Evolutionary conservation across 2,888 invertebrate genomes (phyloP).

Genomic region (Pasiphila rectangulata): DNA sequence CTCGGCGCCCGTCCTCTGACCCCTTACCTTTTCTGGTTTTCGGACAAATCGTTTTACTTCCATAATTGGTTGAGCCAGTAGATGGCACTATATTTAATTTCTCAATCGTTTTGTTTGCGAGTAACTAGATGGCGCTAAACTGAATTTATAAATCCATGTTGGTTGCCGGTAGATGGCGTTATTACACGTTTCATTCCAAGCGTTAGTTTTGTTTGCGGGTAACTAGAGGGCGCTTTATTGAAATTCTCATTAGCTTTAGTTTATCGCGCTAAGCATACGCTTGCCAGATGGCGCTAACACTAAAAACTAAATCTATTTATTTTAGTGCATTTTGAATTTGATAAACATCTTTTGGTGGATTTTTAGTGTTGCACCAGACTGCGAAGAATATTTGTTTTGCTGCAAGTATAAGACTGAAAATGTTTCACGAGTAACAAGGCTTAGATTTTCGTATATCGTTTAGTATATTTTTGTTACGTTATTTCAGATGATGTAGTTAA

Average conservation of each 20-base stretch:
- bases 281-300: not conserved
- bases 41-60: slow-evolving; percentile 66
- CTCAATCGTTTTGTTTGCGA: not conserved
- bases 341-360: not conserved
- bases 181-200: no score
- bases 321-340: no score
- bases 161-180: slow-evolving; percentile 8
- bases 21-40: slow-evolving; percentile 59
- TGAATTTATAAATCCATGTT: not conserved
- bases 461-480: not conserved
- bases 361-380: not conserved
- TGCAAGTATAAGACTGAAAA: not conserved
- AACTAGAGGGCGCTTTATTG: not conserved
- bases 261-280: not conserved
- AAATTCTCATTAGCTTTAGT: not conserved
- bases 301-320: no score
- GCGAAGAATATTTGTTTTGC: not conserved
- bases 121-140: slow-evolving; percentile 13
- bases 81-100: slow-evolving; percentile 14
- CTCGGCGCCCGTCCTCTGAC: slow-evolving; percentile 77
- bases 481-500: no score
- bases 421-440: not conserved
- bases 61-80: slow-evolving; percentile 23
- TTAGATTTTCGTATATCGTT: not conserved
- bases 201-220: not conserved